Percentiles rank a stretch among this genome's conserved stretches.
phyloP scores from a whole-genome alignment of 1,140 invertebrate species.

The Catajapyx aquilonaris region DNA sequence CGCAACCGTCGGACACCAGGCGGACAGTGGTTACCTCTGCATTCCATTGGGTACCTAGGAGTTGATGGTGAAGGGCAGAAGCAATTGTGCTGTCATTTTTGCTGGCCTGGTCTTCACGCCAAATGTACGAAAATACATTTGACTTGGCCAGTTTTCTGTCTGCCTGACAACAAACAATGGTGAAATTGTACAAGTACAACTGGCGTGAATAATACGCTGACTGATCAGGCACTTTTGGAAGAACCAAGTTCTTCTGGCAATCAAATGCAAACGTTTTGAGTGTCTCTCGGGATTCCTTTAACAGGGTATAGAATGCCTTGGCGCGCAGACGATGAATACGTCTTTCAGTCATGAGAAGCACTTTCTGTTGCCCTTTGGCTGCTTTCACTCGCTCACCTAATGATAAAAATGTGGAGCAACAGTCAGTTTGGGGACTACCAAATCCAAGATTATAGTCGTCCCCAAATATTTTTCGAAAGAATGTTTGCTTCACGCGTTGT shows the following conservation, averaged over 20 bases:
- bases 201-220: slow-evolving; percentile 17
- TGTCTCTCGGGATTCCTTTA: slow-evolving; percentile 13
- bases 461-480: slow-evolving; percentile 9
- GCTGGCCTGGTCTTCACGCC: no score
- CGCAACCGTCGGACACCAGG: slow-evolving; percentile 7
- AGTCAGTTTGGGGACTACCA: slow-evolving; percentile 10
- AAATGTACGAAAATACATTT: no score
- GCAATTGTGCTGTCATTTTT: no score
- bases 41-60: background rate
- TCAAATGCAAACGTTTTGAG: slow-evolving; percentile 16
- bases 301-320: slow-evolving; percentile 15
- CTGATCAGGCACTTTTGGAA: slow-evolving; percentile 16
- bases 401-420: slow-evolving; percentile 12
- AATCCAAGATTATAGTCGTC: slow-evolving; percentile 12
- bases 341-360: slow-evolving; percentile 10
- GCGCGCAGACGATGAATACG: slow-evolving; percentile 14
- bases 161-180: slow-evolving; percentile 15
- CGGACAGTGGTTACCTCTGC: background rate
- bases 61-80: background rate
- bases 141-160: slow-evolving; percentile 11
- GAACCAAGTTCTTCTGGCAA: slow-evolving; percentile 18
- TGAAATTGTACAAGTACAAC: slow-evolving; percentile 19
- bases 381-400: slow-evolving; percentile 9
- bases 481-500: slow-evolving; percentile 10
- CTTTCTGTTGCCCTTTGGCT: slow-evolving; percentile 7